phyloP scores from a whole-genome alignment of 2,888 invertebrate species.

The Zonitis immaculata region DNA sequence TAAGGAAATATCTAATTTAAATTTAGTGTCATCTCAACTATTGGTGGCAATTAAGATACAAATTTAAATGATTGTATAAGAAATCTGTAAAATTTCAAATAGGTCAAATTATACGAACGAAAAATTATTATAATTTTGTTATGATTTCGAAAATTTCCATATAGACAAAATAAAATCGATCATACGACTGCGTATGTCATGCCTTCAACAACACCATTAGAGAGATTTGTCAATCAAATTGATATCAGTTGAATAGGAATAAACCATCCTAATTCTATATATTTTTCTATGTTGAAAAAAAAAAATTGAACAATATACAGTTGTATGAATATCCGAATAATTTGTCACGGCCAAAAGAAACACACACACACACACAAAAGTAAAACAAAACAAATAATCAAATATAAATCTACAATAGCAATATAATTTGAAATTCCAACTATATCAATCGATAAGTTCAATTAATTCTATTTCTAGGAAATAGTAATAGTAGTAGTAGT shows the following conservation, averaged over 20 bases:
- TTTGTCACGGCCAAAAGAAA: background rate
- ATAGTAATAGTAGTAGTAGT: no score
- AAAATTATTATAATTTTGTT: no score
- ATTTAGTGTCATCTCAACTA: no score
- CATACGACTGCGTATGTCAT: background rate
- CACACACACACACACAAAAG: no score
- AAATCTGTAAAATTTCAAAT: no score
- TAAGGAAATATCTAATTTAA: no score
- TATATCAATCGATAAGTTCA: background rate
- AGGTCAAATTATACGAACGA: no score
- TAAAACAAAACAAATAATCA: background rate
- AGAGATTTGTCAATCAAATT: background rate
- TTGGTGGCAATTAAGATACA: no score
- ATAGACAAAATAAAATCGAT: background rate
- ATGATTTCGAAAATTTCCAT: background rate
- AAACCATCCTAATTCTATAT: background rate
- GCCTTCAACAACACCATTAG: background rate
- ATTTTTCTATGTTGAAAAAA: background rate
- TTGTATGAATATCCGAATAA: background rate
- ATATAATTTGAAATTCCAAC: no score
- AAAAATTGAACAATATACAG: background rate
- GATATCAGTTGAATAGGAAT: background rate
- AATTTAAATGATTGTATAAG: no score
- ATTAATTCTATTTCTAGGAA: background rate
- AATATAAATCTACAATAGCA: background rate